A percentile compares a stretch with the other conserved stretches of the same genome.
phyloP scores from a whole-genome alignment of 2,113 vertebrate genomes.

The Hylia prasina region DNA sequence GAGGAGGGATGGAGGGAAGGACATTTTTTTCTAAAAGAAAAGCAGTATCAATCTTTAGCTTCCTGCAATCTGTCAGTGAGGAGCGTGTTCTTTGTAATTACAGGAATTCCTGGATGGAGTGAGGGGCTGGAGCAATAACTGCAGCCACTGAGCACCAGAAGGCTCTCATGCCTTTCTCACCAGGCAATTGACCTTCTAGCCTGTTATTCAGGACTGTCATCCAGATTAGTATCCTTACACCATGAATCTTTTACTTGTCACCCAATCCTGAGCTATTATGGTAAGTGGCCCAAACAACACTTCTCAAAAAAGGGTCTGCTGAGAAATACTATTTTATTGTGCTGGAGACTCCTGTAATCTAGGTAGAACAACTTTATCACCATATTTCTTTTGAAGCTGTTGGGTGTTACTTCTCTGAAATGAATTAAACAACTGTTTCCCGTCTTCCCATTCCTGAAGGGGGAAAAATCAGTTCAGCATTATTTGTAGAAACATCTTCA shows the following conservation, averaged over 20 bases:
- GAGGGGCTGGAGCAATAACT: neutral
- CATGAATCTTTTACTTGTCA: slow-evolving; percentile 16
- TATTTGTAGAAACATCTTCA: neutral
- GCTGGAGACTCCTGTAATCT: neutral
- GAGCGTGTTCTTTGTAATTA: slow-evolving; percentile 26
- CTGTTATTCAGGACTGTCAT: slow-evolving; percentile 24
- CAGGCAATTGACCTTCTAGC: slow-evolving; percentile 8
- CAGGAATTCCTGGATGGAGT: neutral
- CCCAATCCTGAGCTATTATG: neutral
- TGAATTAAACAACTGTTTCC: neutral
- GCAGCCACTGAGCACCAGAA: neutral
- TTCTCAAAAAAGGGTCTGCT: neutral
- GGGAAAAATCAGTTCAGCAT: neutral
- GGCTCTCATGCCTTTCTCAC: neutral
- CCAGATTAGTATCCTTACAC: neutral
- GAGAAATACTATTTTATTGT: neutral
- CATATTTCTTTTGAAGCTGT: neutral
- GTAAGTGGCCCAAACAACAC: neutral
- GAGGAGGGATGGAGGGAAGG: neutral
- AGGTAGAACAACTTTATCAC: neutral
- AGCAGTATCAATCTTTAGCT: neutral
- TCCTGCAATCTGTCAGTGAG: slow-evolving; percentile 31
- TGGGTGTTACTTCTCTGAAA: neutral
- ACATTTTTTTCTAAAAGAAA: neutral
- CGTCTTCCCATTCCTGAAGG: neutral